phyloP scores from a whole-genome alignment of 2,888 invertebrate species.

The Labia minor region DNA sequence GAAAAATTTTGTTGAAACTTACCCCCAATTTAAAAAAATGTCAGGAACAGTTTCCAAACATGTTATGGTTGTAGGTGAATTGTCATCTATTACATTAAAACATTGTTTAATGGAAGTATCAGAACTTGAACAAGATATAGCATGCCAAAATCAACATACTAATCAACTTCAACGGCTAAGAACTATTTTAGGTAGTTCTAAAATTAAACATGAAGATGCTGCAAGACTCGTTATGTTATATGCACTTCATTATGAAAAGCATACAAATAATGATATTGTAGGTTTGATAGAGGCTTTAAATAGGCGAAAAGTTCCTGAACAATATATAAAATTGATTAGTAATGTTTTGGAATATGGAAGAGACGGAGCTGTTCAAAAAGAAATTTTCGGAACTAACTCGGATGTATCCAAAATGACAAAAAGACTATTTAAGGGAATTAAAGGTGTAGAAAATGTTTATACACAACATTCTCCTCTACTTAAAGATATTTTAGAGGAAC shows the following conservation, averaged over 20 bases:
- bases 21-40: constrained; percentile 96
- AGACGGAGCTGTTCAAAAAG: constrained; percentile 64
- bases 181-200: constrained; percentile 28
- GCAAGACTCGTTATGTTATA: constrained; percentile 83
- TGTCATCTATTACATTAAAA: constrained; percentile 71
- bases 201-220: constrained; percentile 66
- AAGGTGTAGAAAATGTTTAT: constrained; percentile 97
- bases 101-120: constrained; percentile 79
- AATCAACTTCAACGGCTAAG: constrained; percentile 51
- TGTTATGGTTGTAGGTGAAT: constrained; percentile 90
- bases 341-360: constrained; percentile 75
- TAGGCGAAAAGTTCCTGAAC: constrained; percentile 58
- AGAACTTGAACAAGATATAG: constrained; percentile 85
- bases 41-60: constrained; percentile 95
- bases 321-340: constrained; percentile 44
- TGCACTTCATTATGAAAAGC: constrained; percentile 84
- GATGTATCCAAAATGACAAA: constrained; percentile 84
- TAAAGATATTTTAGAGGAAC: constrained; percentile 77
- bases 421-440: constrained; percentile 70
- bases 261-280: constrained; percentile 70
- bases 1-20: constrained; percentile 96
- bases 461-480: constrained; percentile 95
- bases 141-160: constrained; percentile 75
- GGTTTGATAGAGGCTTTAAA: constrained; percentile 64
- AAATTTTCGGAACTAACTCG: constrained; percentile 73